These are phyloP conservation scores for Trichosurus vulpecula DNA, from an alignment of 2,797 vertebrate genomes.

Conservation along the genomic window DNA sequence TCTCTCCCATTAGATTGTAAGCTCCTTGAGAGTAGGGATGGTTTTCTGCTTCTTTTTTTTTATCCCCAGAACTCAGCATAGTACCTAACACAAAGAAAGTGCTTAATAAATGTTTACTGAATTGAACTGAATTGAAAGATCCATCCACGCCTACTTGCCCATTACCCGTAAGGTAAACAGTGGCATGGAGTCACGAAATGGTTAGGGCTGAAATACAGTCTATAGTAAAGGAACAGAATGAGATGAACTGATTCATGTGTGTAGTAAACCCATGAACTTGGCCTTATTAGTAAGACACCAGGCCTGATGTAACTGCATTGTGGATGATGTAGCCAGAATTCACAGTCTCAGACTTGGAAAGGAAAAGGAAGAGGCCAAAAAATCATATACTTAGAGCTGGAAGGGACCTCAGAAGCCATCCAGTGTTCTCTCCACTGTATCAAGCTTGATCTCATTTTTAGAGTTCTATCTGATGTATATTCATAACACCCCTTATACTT, in stretches of 20 bases:
- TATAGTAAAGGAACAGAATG: not conserved
- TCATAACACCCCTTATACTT: not conserved
- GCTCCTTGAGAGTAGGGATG: not conserved
- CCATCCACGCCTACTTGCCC: not conserved
- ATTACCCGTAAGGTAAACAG: not conserved
- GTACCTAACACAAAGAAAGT: not conserved
- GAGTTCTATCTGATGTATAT: not conserved
- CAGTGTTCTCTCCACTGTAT: not conserved
- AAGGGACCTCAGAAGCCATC: not conserved
- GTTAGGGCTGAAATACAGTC: not conserved
- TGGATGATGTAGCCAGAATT: not conserved
- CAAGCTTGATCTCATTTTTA: not conserved
- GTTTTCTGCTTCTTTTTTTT: not conserved
- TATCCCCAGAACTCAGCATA: not conserved
- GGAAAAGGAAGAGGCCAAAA: not conserved
- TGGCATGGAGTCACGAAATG: not conserved
- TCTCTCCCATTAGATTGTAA: not conserved
- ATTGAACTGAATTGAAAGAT: not conserved
- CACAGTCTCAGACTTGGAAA: not conserved
- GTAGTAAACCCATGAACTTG: not conserved
- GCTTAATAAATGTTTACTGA: not conserved
- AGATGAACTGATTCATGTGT: not conserved
- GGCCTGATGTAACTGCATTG: not conserved
- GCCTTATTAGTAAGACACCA: not conserved
- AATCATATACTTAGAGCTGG: not conserved